Evolutionary conservation across 2,797 vertebrate species (phyloP).

Genomic region (Prunella strophiata): DNA sequence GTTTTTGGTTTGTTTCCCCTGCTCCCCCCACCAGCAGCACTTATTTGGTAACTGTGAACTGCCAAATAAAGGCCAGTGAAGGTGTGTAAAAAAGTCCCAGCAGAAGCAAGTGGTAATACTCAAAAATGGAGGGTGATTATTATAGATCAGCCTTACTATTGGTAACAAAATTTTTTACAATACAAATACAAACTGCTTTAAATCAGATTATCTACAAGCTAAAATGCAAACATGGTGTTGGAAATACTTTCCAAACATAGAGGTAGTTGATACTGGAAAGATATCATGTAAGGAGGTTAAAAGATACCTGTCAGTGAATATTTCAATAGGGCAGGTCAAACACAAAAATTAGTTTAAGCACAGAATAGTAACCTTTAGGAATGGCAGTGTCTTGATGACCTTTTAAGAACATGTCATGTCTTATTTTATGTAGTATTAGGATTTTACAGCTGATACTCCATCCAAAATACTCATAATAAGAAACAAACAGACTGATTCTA

Average conservation of each 20-base stretch:
- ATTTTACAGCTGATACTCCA: not conserved
- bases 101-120: not conserved
- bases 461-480: not conserved
- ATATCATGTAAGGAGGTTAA: not conserved
- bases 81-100: fast-evolving
- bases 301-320: not conserved
- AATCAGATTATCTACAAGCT: not conserved
- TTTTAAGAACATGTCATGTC: not conserved
- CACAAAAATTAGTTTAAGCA: not conserved
- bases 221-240: not conserved
- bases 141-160: not conserved
- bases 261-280: not conserved
- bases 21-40: too few relatives aligned
- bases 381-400: not conserved
- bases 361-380: not conserved
- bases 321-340: not conserved
- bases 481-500: not conserved
- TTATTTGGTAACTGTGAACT: not conserved
- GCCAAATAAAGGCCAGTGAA: not conserved
- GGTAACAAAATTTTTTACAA: not conserved
- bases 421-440: not conserved
- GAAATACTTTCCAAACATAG: not conserved
- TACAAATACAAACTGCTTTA: not conserved
- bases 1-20: too few relatives aligned
- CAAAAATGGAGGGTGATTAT: not conserved